Base-by-base conservation (phyloP, 2,113 vertebrate genomes). In the Baryphthengus martii region DNA sequence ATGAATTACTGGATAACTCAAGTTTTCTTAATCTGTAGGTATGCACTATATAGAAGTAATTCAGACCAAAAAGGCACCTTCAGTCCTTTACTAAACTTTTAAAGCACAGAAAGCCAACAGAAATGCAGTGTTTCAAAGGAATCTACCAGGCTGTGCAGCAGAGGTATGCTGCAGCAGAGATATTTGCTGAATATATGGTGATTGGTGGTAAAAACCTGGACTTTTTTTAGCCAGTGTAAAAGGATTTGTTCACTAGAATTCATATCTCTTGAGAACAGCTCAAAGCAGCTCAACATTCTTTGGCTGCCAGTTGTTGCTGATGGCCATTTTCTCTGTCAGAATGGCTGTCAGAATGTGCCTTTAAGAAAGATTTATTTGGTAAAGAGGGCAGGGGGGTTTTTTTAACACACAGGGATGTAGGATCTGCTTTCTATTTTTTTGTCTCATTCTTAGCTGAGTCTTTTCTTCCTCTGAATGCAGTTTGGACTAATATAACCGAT, bases 341-440 rank as follows among this genome's bases (percentile, higher is more conserved):
- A 23, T 42, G 91, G 42, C 92, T 96, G 94, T 94, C 93, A 97
- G 91, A 94, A 91, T 59, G 73, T 95, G 92, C 76, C 96, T 96
- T 97, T 96, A 96, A 96, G 92, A 94, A 89, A 97, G 83, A 95
- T 96, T 96, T 96, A 96, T 97, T 95, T 94, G n/a, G 68, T 89
- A 77, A 88, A 93, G 40, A 65, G 42, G 5, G 11, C 17, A 67
- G 10, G 6, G 23, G 35, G 21, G 23, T 15, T 14, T 85, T 84
- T 66, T 71, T 87, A 82, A 81, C 21, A 83, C 50, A 87, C 18
- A 91, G 33, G 28, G 55, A 94, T 89, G 63, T 72, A 50, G 26
- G 42, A 68, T 74, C 42, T 53, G 11, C 78, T 95, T 95, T 91
- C 55, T 89, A 77, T 83, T 95, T 78, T 40, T 45, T 92, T 55